Evolutionary conservation across 2,888 invertebrate genomes (phyloP).

Genomic region (Caenorhabditis macrosperma): DNA sequence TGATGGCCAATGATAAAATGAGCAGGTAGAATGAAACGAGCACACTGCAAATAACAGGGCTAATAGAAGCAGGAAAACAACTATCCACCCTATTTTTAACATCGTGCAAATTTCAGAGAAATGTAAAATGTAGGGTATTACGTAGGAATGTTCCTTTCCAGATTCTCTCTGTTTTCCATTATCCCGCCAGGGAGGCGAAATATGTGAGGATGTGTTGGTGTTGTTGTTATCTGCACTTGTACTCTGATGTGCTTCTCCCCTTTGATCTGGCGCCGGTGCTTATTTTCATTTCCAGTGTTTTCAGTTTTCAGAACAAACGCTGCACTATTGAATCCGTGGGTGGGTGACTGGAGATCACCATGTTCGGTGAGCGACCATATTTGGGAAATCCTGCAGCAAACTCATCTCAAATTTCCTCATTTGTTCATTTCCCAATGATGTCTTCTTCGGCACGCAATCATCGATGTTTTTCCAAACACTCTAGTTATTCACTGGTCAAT

Average conservation of each 20-base stretch:
- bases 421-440: background rate
- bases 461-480: too few species aligned
- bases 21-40: too few species aligned
- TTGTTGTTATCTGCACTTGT: background rate
- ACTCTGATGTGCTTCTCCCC: background rate
- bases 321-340: background rate
- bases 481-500: too few species aligned
- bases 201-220: background rate
- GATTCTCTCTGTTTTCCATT: background rate
- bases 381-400: slow-evolving; percentile 8
- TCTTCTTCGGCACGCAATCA: too few species aligned
- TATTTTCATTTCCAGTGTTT: background rate
- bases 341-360: slow-evolving; percentile 2
- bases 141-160: background rate
- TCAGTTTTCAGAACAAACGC: too few species aligned
- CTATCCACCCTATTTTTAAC: too few species aligned
- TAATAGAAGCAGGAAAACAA: too few species aligned
- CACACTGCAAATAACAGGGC: too few species aligned
- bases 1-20: too few species aligned
- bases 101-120: too few species aligned
- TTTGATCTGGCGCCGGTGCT: background rate
- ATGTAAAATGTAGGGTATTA: too few species aligned
- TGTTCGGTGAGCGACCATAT: slow-evolving; percentile 33
- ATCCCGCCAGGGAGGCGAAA: background rate
- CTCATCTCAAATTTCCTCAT: slow-evolving; percentile 7